Evolutionary conservation across 2,113 vertebrate species (phyloP).

Genomic region (Anolis carolinensis): DNA sequence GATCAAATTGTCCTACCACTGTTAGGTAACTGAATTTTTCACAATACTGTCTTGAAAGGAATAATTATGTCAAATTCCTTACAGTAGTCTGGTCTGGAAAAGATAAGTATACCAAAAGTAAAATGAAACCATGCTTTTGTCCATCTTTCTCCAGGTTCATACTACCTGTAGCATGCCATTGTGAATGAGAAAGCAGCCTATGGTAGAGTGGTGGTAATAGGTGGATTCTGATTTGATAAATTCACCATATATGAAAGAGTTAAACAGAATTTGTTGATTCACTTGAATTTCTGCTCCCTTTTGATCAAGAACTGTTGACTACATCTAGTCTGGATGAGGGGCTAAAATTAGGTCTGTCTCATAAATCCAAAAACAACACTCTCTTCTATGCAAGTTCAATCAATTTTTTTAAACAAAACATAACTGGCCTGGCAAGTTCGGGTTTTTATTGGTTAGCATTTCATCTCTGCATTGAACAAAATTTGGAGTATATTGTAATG

Average conservation of each 20-base stretch:
- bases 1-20: too few species aligned
- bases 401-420: neutral
- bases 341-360: neutral
- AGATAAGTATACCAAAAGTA: too few species aligned
- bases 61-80: too few species aligned
- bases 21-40: too few species aligned
- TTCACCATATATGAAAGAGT: neutral
- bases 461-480: neutral
- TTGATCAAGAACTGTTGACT: neutral
- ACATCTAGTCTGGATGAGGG: neutral
- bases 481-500: neutral
- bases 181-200: neutral
- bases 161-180: too few species aligned
- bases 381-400: neutral
- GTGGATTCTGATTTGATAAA: neutral
- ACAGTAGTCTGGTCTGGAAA: too few species aligned
- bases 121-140: neutral
- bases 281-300: neutral
- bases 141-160: neutral
- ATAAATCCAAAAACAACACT: neutral
- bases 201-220: neutral
- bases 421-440: neutral
- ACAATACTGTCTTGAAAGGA: too few species aligned
- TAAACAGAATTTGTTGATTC: neutral
- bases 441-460: slow-evolving; percentile 4